A percentile compares a stretch with the other conserved stretches of the same genome.
phyloP scores from a whole-genome alignment of 2,888 invertebrate genomes.

The Lasioglossum leucozonium region DNA sequence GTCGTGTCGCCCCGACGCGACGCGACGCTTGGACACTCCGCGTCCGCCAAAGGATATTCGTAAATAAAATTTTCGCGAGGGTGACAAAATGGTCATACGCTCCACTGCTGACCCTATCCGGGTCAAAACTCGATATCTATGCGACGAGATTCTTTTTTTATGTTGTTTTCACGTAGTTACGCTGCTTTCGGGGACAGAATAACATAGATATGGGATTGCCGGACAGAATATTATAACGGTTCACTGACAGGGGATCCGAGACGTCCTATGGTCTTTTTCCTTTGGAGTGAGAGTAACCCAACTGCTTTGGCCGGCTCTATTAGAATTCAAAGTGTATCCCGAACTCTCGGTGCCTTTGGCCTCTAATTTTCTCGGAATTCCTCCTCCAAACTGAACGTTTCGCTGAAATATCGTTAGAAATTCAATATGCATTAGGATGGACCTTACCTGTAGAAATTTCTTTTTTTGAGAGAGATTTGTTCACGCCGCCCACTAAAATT shows the following conservation, averaged over 20 bases:
- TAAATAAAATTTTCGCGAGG: slow-evolving; percentile 80
- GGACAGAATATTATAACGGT: slow-evolving; percentile 83
- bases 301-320: slow-evolving; percentile 74
- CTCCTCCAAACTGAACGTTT: not conserved
- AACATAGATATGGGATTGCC: slow-evolving; percentile 73
- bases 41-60: slow-evolving; percentile 67
- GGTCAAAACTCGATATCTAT: slow-evolving; percentile 75
- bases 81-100: slow-evolving; percentile 83
- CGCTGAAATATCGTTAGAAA: slow-evolving; percentile 9
- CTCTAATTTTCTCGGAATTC: slow-evolving; percentile 28
- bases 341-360: not conserved
- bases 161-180: slow-evolving; percentile 82
- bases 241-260: slow-evolving; percentile 74
- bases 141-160: slow-evolving; percentile 79
- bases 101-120: slow-evolving; percentile 82
- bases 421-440: too few relatives aligned
- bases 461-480: too few relatives aligned
- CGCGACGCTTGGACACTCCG: slow-evolving; percentile 46
- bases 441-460: too few relatives aligned
- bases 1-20: not conserved
- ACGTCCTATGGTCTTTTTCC: slow-evolving; percentile 49
- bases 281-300: slow-evolving; percentile 51
- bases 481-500: too few relatives aligned
- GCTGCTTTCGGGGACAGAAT: slow-evolving; percentile 70
- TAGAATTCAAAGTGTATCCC: slow-evolving; percentile 73